Percentiles rank a stretch among this genome's conserved stretches.
Conservation (phyloP, 2,797 vertebrate genomes). For the Caiman crocodilus region DNA sequence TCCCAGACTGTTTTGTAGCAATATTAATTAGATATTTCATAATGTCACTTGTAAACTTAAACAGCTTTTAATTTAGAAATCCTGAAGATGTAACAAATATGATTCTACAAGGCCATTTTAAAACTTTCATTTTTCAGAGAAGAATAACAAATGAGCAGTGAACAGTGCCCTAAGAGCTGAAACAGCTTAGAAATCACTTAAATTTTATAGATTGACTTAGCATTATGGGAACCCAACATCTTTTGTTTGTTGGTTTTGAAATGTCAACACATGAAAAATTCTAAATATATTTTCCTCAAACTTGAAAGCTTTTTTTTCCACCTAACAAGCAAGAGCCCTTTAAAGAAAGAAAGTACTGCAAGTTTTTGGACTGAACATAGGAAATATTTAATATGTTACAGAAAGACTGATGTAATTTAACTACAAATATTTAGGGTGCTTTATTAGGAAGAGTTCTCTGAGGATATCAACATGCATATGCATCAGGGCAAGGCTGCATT, state of each 20-base stretch:
- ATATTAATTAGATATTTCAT: constrained; percentile 14
- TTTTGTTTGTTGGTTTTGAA: neutral
- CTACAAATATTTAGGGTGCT: no score
- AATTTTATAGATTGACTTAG: neutral
- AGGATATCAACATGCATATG: no score
- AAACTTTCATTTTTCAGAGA: constrained; percentile 42
- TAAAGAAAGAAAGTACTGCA: neutral
- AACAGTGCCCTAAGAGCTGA: constrained; percentile 26
- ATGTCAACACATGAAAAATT: neutral
- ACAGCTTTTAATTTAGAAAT: constrained; percentile 53
- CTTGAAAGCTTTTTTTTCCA: neutral
- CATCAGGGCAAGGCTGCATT: no score
- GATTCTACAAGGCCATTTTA: constrained; percentile 14
- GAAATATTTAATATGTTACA: no score
- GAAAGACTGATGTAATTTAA: no score
- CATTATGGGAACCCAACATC: constrained; percentile 1
- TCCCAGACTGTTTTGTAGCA: neutral
- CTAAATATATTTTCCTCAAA: neutral
- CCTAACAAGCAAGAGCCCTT: neutral
- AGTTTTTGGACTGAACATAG: neutral
- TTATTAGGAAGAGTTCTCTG: no score
- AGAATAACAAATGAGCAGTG: constrained; percentile 62
- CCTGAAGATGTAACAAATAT: constrained; percentile 44
- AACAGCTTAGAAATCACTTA: constrained; percentile 29
- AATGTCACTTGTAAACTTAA: constrained; percentile 44